Conservation (phyloP, 2,888 invertebrate species). For the Eupeodes latifasciatus region DNA sequence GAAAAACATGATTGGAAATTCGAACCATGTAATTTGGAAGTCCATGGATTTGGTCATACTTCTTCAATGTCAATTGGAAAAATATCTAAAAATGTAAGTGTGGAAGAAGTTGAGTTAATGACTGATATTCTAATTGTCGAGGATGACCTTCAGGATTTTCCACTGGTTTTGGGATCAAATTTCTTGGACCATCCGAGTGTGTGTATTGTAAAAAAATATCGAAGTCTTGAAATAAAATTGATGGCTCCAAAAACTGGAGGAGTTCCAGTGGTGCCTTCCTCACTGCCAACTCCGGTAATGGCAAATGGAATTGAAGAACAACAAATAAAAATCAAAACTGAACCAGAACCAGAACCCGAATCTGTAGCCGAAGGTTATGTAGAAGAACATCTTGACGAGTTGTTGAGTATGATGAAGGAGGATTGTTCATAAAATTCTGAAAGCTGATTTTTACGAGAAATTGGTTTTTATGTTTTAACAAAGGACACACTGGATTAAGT, state of each 20-base stretch:
- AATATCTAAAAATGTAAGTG: constrained; percentile 38
- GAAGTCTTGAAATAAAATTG: constrained; percentile 31
- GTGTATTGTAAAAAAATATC: constrained; percentile 24
- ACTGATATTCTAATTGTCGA: constrained; percentile 48
- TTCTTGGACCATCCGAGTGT: constrained; percentile 46
- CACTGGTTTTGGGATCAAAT: constrained; percentile 30
- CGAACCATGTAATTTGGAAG: constrained; percentile 22
- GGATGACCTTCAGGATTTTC: constrained; percentile 37
- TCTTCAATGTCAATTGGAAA: constrained; percentile 32
- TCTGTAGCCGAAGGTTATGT: too few species aligned
- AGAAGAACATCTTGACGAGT: neutral
- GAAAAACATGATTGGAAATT: constrained; percentile 49
- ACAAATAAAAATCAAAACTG: neutral
- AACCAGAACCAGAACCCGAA: too few species aligned
- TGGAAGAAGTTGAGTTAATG: constrained; percentile 25
- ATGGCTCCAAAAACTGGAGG: neutral
- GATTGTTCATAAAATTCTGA: too few species aligned
- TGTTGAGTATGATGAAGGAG: neutral
- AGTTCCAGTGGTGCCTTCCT: neutral
- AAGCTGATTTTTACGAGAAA: too few species aligned
- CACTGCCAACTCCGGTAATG: neutral
- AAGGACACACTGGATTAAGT: too few species aligned
- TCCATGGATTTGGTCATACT: constrained; percentile 18
- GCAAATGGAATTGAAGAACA: neutral
- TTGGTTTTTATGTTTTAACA: too few species aligned